Evolutionary conservation across 2,113 vertebrate species (phyloP).

Genomic region (Lophius piscatorius): DNA sequence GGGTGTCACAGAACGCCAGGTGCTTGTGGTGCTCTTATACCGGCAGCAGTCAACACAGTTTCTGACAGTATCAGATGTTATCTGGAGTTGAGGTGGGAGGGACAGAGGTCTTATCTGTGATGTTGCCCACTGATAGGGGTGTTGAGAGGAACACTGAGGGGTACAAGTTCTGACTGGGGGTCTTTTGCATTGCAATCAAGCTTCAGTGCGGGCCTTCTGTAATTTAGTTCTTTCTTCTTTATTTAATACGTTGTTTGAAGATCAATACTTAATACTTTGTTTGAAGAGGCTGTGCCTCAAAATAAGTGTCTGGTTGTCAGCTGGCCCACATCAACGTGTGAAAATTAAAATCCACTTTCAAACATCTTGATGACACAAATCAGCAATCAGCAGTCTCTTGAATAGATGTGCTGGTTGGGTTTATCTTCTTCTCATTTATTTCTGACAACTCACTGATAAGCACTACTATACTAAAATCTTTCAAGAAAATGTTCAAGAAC

Average conservation of each 20-base stretch:
- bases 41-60: slow-evolving; percentile 51
- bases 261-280: slow-evolving; percentile 11
- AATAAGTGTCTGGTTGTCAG: slow-evolving; percentile 11
- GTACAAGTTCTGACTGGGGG: slow-evolving; percentile 22
- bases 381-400: no score
- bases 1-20: slow-evolving; percentile 53
- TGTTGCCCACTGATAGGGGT: slow-evolving; percentile 12
- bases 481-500: not conserved
- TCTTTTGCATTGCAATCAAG: not conserved
- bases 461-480: not conserved
- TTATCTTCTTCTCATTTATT: not conserved
- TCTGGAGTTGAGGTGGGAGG: slow-evolving; percentile 37
- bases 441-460: not conserved
- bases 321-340: not conserved
- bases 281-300: no score
- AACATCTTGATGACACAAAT: not conserved
- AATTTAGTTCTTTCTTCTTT: no score
- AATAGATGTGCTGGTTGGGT: not conserved
- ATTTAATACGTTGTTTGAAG: slow-evolving; percentile 44
- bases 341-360: slow-evolving; percentile 6
- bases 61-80: slow-evolving; percentile 77
- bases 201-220: slow-evolving; percentile 24
- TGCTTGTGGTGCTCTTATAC: slow-evolving; percentile 42
- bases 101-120: slow-evolving; percentile 38
- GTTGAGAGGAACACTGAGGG: not conserved